phyloP scores from a whole-genome alignment of 2,797 vertebrate genomes.

The Hephaestus fuliginosus region DNA sequence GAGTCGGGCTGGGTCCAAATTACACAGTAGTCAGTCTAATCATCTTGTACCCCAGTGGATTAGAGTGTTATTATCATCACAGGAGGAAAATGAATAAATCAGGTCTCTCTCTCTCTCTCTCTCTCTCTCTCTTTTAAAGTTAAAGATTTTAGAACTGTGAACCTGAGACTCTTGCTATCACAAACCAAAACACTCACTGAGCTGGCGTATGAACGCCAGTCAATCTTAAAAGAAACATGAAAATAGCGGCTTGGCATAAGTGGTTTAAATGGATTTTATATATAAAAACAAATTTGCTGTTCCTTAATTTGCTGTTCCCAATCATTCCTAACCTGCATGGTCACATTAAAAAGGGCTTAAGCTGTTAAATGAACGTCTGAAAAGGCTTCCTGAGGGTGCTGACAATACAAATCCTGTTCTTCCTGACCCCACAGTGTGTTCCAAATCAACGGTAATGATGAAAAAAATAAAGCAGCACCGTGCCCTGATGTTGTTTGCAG shows the following conservation, averaged over 20 bases:
- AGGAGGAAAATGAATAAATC: background rate
- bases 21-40: background rate
- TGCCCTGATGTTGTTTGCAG: slow-evolving; percentile 33
- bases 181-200: background rate
- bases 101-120: too few relatives aligned
- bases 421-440: slow-evolving; percentile 2
- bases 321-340: background rate
- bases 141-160: background rate
- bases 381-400: slow-evolving; percentile 16
- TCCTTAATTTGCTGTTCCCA: background rate
- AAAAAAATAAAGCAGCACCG: slow-evolving; percentile 10
- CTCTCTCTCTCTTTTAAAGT: too few relatives aligned
- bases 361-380: background rate
- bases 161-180: background rate
- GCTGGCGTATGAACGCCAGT: background rate
- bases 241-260: background rate
- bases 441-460: slow-evolving; percentile 8
- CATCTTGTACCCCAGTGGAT: background rate
- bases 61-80: background rate
- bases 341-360: background rate
- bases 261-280: background rate
- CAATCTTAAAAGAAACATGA: background rate
- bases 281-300: too few relatives aligned
- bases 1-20: background rate
- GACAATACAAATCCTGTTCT: slow-evolving; percentile 16